These are phyloP conservation scores for Brachionichthys hirsutus DNA, from an alignment of 2,113 vertebrate genomes.

Conservation along the genomic window DNA sequence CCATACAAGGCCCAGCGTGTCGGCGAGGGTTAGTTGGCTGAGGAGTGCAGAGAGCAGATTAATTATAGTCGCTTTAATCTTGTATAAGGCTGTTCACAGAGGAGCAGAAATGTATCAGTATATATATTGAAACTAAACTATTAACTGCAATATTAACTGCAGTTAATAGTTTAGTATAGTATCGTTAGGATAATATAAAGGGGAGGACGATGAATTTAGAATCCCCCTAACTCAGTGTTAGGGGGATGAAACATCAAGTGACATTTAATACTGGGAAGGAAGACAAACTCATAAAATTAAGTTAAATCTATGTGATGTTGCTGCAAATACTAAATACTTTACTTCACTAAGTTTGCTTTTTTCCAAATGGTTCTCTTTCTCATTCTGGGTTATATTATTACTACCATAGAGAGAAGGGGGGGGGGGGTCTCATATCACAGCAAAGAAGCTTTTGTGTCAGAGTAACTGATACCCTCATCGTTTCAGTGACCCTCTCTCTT, in stretches of 20 bases:
- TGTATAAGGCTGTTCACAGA: neutral
- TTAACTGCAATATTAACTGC: too few relatives aligned
- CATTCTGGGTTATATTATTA: neutral
- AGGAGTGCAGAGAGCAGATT: too few relatives aligned
- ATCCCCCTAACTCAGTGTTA: neutral
- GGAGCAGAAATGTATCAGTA: too few relatives aligned
- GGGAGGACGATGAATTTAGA: neutral
- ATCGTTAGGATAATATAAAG: too few relatives aligned
- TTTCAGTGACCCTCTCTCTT: constrained; percentile 16
- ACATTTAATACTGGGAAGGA: neutral
- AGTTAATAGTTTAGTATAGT: too few relatives aligned
- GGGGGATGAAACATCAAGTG: too few relatives aligned
- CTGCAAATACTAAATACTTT: neutral
- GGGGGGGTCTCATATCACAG: constrained; percentile 7
- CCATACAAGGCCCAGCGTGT: too few relatives aligned
- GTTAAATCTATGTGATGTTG: too few relatives aligned
- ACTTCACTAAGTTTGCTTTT: too few relatives aligned
- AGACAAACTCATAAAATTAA: neutral
- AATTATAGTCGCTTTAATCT: neutral
- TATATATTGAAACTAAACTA: too few relatives aligned
- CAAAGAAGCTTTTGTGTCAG: constrained; percentile 19
- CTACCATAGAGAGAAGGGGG: neutral
- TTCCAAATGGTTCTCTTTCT: too few relatives aligned
- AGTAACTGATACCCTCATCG: constrained; percentile 21
- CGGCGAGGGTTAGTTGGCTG: too few relatives aligned